These are phyloP conservation scores for Sterna hirundo DNA, from an alignment of 2,113 vertebrate species.

Conservation along the genomic window DNA sequence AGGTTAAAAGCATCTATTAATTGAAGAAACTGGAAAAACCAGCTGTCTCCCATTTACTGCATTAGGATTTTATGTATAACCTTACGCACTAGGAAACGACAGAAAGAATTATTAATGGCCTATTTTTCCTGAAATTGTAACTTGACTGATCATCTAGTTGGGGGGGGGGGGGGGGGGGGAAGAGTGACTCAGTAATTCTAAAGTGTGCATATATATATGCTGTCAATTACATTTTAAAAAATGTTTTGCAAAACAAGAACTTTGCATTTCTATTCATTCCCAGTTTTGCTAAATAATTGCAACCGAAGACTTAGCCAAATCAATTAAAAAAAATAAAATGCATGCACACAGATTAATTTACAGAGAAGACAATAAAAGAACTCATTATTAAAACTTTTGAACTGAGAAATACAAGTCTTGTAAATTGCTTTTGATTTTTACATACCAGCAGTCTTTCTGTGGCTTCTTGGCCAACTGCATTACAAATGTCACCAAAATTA, in stretches of 20 bases:
- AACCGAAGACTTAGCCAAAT: not conserved
- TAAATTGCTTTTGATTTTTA: slow-evolving; percentile 2
- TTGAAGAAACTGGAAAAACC: not conserved
- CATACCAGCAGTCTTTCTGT: slow-evolving; percentile 90
- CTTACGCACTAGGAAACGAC: not conserved
- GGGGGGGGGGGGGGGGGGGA: too few relatives aligned
- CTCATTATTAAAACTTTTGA: not conserved
- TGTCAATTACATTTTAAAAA: not conserved
- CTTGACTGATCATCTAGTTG: not conserved
- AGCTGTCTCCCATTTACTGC: not conserved
- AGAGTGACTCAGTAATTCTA: not conserved
- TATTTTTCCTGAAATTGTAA: not conserved
- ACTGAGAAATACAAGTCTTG: not conserved
- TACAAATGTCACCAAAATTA: slow-evolving; percentile 92
- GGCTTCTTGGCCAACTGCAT: slow-evolving; percentile 88
- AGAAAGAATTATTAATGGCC: not conserved
- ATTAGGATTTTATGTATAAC: not conserved
- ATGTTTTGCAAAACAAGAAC: not conserved
- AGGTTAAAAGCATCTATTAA: not conserved
- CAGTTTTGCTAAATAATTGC: not conserved
- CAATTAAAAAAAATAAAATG: not conserved
- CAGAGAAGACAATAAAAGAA: not conserved
- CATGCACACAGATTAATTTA: not conserved
- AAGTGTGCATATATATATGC: not conserved
- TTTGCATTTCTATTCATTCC: not conserved